phyloP scores from a whole-genome alignment of 2,888 invertebrate genomes.

The Cylindroiulus punctatus region DNA sequence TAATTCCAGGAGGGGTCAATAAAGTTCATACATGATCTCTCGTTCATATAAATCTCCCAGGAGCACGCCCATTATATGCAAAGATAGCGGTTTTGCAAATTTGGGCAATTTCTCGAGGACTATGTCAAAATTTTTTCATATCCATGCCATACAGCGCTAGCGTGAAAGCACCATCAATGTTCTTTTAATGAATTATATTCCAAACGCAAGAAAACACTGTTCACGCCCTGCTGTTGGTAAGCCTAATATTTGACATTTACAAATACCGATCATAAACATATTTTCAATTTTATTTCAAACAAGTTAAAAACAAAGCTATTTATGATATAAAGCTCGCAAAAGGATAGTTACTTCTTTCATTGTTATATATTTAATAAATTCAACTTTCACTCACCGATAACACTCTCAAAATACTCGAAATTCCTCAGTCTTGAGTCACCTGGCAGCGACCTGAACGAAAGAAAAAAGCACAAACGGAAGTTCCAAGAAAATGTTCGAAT shows the following conservation, averaged over 20 bases:
- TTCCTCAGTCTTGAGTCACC: slow-evolving; percentile 25
- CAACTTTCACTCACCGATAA: not conserved
- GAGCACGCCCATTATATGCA: too few species aligned
- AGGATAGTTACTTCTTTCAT: not conserved
- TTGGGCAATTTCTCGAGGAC: too few species aligned
- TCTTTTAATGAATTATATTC: too few species aligned
- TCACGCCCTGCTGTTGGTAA: not conserved
- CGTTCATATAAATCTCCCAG: too few species aligned
- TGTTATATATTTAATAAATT: not conserved
- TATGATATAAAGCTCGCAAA: not conserved
- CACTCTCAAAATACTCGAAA: not conserved
- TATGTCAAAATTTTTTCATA: too few species aligned
- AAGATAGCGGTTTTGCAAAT: too few species aligned
- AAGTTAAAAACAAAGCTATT: not conserved
- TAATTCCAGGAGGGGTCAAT: too few species aligned
- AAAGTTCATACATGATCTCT: too few species aligned
- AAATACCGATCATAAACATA: not conserved
- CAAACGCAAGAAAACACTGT: not conserved
- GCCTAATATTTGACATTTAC: slow-evolving; percentile 32
- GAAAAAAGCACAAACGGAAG: not conserved
- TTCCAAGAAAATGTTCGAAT: not conserved
- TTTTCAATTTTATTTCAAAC: not conserved
- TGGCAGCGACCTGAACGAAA: not conserved
- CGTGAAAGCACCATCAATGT: too few species aligned
- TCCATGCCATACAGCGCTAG: too few species aligned